Conservation (phyloP, 2,113 vertebrate species). For the Brevimyrus niger region DNA sequence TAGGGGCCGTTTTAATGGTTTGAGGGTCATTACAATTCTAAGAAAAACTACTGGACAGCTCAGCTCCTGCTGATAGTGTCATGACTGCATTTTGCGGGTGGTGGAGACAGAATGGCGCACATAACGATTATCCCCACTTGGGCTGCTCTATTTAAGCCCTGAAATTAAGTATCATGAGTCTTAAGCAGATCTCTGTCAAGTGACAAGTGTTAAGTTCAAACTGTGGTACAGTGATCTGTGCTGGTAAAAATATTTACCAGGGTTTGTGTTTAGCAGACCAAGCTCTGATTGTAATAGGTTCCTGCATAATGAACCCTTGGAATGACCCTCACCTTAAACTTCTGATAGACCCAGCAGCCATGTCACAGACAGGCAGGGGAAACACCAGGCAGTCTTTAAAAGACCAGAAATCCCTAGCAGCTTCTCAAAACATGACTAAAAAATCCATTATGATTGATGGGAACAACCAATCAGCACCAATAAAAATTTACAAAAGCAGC, state of each 20-base stretch:
- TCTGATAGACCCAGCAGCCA: neutral
- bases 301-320: neutral
- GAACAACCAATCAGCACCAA: neutral
- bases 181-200: neutral
- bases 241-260: neutral
- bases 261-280: neutral
- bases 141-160: neutral
- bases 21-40: neutral
- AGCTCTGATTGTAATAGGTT: neutral
- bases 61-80: neutral
- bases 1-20: neutral
- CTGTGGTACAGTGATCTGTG: neutral
- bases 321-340: neutral
- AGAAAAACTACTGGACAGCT: neutral
- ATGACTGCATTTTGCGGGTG: neutral
- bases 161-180: neutral
- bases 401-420: neutral
- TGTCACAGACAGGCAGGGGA: neutral
- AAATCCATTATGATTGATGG: neutral
- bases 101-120: neutral
- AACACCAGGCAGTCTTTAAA: neutral
- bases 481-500: neutral
- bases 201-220: neutral
- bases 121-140: neutral
- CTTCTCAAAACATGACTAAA: neutral